phyloP scores from a whole-genome alignment of 2,113 vertebrate genomes.

The Grammomys dolichurus region DNA sequence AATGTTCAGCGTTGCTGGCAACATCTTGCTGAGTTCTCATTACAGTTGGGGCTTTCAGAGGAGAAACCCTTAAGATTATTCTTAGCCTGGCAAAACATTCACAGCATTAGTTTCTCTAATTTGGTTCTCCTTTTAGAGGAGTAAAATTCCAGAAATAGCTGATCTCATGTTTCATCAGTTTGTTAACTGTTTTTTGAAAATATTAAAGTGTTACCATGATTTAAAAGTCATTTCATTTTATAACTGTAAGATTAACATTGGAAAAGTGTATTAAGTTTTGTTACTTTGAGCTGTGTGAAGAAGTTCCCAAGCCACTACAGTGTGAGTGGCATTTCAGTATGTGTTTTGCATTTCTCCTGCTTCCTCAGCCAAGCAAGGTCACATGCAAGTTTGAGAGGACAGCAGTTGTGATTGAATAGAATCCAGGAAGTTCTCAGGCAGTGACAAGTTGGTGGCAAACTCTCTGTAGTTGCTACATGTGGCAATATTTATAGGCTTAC shows the following conservation, averaged over 20 bases:
- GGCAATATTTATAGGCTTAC: constrained; percentile 50
- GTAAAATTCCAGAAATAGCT: constrained; percentile 69
- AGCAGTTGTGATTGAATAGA: constrained; percentile 43
- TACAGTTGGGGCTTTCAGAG: constrained; percentile 55
- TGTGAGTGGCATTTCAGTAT: constrained; percentile 15
- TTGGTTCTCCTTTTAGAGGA: constrained; percentile 57
- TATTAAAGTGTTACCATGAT: constrained; percentile 20
- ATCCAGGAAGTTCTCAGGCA: constrained; percentile 43
- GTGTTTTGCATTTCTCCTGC: constrained; percentile 48
- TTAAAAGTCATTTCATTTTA: constrained; percentile 56
- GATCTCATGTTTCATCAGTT: constrained; percentile 75
- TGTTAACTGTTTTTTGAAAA: constrained; percentile 66
- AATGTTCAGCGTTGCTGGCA: constrained; percentile 46
- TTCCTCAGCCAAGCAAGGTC: constrained; percentile 64
- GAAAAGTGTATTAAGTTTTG: constrained; percentile 59
- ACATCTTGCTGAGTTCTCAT: constrained; percentile 57
- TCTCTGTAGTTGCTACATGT: constrained; percentile 20
- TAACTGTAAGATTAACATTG: constrained; percentile 38
- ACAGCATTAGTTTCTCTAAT: constrained; percentile 49
- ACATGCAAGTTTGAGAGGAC: constrained; percentile 78
- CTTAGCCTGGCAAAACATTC: constrained; percentile 52
- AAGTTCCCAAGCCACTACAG: constrained; percentile 42
- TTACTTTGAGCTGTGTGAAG: constrained; percentile 32
- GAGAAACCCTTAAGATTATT: constrained; percentile 59
- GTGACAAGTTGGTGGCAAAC: neutral